Base-by-base conservation (phyloP, 1,140 invertebrate genomes). In the Lucilia cuprina region DNA sequence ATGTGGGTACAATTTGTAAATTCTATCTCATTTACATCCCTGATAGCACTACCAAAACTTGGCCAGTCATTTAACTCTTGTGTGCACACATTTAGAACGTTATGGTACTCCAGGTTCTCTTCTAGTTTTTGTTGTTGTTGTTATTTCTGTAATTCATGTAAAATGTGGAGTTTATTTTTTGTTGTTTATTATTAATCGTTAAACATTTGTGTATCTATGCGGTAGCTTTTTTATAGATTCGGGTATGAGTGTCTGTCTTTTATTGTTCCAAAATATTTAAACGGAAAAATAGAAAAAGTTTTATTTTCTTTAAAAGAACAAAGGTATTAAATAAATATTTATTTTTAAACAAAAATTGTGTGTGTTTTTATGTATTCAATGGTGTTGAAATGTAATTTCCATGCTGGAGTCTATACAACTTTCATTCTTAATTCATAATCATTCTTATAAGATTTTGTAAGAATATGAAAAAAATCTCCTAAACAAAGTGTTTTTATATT, bases 151-250 rank as follows among this genome's bases (percentile, higher is more conserved):
- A 21, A n/a, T 25, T 5, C 21, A 70, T 70, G 65, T 70, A 70
- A 70, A 19, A 12, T 70, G 65, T 70, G 21, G 65, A 70, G 19
- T 70, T 70, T 19, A 8, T 70, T 70, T 19, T 60, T 70, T 70
- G n/a, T 70, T 19, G 34, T 35, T n/a, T 35, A 78, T 78, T 41
- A 35, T 78, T 47, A 78, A 50, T 50, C 77, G 47, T 80, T 80
- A 47, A 80, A 49, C 41, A 49, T 80, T 80, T 80, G 77, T 80
- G 77, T 80, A 80, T 80, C 77, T 80, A 80, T 80, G 77, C 77
- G 77, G 17, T 80, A 80, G 77, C 77, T 80, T 80, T 80, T 80
- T 80, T 47, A 2, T 49, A 2, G n/a, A 55, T n/a, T 55, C 50
- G 50, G 12, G 50, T 55, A 55, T 55, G 50, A 55, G 41, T 80